phyloP scores from a whole-genome alignment of 2,797 vertebrate species.

The Erpetoichthys calabaricus region DNA sequence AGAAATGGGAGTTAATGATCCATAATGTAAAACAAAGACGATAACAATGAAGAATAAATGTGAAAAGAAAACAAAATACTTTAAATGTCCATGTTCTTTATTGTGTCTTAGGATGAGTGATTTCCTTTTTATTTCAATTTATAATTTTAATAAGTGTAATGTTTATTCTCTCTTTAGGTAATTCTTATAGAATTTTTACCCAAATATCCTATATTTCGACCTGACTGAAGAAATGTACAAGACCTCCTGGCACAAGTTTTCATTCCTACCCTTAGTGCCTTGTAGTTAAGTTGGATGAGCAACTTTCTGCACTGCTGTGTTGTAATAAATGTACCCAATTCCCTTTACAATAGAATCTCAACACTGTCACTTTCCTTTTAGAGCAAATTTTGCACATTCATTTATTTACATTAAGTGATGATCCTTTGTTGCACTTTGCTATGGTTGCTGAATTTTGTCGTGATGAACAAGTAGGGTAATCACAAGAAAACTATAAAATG shows the following conservation, averaged over 20 bases:
- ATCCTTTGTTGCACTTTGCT: constrained; percentile 69
- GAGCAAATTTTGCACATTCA: constrained; percentile 90
- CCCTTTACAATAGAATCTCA: constrained; percentile 67
- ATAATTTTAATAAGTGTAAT: neutral
- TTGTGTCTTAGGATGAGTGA: no score
- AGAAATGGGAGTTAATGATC: no score
- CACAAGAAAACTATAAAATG: constrained; percentile 51
- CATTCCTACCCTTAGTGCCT: constrained; percentile 96
- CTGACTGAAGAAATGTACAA: constrained; percentile 72
- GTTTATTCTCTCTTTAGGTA: constrained; percentile 51
- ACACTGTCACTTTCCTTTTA: constrained; percentile 86
- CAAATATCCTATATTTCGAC: constrained; percentile 97
- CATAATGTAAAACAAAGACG: no score
- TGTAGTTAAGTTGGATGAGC: constrained; percentile 86
- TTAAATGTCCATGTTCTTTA: no score
- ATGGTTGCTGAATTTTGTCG: constrained; percentile 37
- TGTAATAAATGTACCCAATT: constrained; percentile 45
- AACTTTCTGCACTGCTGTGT: constrained; percentile 65
- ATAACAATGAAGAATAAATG: no score
- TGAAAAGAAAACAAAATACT: no score
- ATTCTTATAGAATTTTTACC: constrained; percentile 99
- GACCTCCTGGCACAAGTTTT: constrained; percentile 57
- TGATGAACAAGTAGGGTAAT: constrained; percentile 32
- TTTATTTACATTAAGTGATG: constrained; percentile 57
- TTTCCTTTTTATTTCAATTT: no score